These are phyloP conservation scores for Myripristis jacobus DNA, from an alignment of 2,797 vertebrate genomes.

Conservation along the genomic window DNA sequence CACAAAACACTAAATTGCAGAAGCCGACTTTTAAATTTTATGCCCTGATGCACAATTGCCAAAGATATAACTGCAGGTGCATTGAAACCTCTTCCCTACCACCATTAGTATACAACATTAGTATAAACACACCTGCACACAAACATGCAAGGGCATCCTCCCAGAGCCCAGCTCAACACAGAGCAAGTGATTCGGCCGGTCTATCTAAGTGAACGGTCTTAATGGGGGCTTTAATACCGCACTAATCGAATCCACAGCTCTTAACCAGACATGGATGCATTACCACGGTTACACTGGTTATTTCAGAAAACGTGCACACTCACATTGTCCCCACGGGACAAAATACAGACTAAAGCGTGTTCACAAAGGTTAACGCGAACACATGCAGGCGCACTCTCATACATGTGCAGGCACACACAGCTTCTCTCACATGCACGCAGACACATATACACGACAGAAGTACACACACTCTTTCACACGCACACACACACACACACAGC, in stretches of 20 bases:
- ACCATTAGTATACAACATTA: too few relatives aligned
- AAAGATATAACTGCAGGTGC: too few relatives aligned
- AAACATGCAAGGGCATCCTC: too few relatives aligned
- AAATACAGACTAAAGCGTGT: constrained; percentile 21
- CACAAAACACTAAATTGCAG: too few relatives aligned
- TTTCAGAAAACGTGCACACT: constrained; percentile 35
- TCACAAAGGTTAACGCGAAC: background rate
- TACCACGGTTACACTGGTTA: constrained; percentile 27
- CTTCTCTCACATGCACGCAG: constrained; percentile 4
- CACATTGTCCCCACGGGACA: constrained; percentile 20
- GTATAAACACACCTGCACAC: too few relatives aligned
- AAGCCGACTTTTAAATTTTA: too few relatives aligned
- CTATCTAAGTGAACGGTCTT: constrained; percentile 37
- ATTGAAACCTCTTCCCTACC: too few relatives aligned
- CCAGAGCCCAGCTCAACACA: background rate
- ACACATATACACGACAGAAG: background rate
- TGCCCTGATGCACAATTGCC: too few relatives aligned
- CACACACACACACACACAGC: constrained; percentile 16
- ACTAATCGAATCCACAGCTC: constrained; percentile 35
- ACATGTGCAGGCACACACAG: background rate
- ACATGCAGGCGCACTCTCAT: background rate
- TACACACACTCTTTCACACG: too few relatives aligned
- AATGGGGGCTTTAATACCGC: constrained; percentile 45
- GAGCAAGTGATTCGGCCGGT: constrained; percentile 25
- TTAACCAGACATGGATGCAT: constrained; percentile 37